Conservation (phyloP, 1,140 invertebrate genomes). For the Hetaerina americana region DNA sequence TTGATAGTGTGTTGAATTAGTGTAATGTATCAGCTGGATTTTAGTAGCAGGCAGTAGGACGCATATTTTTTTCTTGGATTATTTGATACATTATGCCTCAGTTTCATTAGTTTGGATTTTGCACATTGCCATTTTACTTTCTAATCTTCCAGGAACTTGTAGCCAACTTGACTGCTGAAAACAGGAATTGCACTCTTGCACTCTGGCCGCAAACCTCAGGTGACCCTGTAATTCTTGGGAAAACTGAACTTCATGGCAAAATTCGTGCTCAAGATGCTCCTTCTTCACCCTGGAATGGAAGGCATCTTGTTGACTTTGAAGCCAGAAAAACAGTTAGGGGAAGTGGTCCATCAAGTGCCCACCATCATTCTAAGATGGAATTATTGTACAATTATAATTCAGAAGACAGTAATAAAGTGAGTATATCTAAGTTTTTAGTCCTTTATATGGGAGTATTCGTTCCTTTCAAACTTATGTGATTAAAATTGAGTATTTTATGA, state of each 20-base stretch:
- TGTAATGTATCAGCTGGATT: too few species aligned
- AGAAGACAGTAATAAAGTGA: conserved; percentile 52
- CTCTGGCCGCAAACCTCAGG: conserved; percentile 36
- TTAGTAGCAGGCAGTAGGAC: too few species aligned
- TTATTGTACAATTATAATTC: conserved; percentile 52
- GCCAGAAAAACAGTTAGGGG: conserved; percentile 40
- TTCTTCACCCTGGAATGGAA: conserved; percentile 19
- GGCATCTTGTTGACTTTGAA: conserved; percentile 58
- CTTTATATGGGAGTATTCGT: too few species aligned
- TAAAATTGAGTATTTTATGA: too few species aligned
- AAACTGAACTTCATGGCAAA: not conserved
- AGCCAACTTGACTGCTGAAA: conserved; percentile 51
- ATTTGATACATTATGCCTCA: too few species aligned
- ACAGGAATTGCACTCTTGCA: conserved; percentile 42
- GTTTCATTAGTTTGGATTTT: too few species aligned
- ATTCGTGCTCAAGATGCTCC: too few species aligned
- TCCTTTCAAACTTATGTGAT: too few species aligned
- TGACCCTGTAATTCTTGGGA: conserved; percentile 35
- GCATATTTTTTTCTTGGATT: too few species aligned
- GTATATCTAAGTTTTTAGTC: too few species aligned
- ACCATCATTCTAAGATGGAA: conserved; percentile 65
- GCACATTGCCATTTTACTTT: not conserved
- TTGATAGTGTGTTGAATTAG: too few species aligned
- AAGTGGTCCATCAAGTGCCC: conserved; percentile 16
- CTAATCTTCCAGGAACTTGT: conserved; percentile 32